Evolutionary conservation across 2,113 vertebrate species (phyloP), one percentile per base, ranked within the genome.

Genomic region (Opisthocomus hoazin): DNA sequence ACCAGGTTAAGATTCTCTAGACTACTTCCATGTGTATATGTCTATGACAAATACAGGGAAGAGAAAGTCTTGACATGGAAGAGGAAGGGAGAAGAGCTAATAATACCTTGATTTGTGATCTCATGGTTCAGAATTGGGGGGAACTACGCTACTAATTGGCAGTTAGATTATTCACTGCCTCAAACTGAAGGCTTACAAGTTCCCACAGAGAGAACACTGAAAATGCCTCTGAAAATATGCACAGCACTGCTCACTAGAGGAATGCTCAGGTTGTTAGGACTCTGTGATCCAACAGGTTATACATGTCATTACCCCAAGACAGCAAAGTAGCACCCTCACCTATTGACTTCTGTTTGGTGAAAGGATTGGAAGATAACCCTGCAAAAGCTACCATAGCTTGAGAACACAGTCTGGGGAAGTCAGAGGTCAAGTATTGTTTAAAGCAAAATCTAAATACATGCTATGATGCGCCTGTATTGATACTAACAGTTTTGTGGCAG

Each of bases 21-120:
- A 51, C 22, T 43, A 23, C 11, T 56, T 43, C 65, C 64, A 20
- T 20, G 9, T 1, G 0, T 9, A 0, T 3, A 10, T 58, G 41
- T 43, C 11, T 54, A 27, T 14, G 16, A 70, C 50, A 90, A 63
- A 36, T 32, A 77, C 2, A 29, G 4, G 9, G 9, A 82, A 78
- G 29, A 95, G 3, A 66, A 84, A n/a, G 12, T 45, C 48, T 56
- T 61, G 2, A 3, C n/a, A 56, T 4, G 3, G 41, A 76, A 68
- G 9, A 71, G 11, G 9, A 70, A 57, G 23, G 9, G 13, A 74
- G 5, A n/a, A 74, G 14, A 80, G 4, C 4, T 45, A 63, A 45
- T 34, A 37, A 16, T 29, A 70, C 5, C 34, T 51, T 54, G 5
- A 34, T n/a, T 60, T 86, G 13, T 46, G 26, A 54, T 43, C 24